Percentiles rank a stretch among this genome's conserved stretches.
Evolutionary conservation across 2,113 vertebrate genomes (phyloP).

Genomic region (Drymodes brunneopygia): DNA sequence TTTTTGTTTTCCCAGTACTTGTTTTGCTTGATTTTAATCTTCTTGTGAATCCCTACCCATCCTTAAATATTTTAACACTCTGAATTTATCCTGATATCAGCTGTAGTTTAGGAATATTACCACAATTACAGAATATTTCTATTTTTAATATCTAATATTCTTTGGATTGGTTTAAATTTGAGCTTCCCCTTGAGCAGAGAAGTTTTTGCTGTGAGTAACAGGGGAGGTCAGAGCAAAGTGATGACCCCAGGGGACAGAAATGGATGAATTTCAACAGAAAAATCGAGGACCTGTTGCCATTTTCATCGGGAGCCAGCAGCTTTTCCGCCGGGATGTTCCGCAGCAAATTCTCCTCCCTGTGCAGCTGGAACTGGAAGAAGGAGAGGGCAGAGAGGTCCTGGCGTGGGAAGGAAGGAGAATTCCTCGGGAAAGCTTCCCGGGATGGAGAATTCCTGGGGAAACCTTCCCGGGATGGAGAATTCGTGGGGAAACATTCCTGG

Average conservation of each 20-base stretch:
- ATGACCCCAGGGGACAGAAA: not conserved
- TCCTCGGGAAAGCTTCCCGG: not conserved
- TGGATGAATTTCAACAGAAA: not conserved
- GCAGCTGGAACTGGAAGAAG: slow-evolving; percentile 81
- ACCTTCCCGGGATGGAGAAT: not conserved
- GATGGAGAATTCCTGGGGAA: not conserved
- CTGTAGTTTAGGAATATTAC: not conserved
- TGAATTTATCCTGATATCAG: not conserved
- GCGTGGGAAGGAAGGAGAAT: not conserved
- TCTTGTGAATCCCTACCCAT: not conserved
- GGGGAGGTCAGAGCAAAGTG: not conserved
- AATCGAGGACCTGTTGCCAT: slow-evolving; percentile 70
- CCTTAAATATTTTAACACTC: not conserved
- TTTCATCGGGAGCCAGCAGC: slow-evolving; percentile 64
- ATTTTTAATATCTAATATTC: not conserved
- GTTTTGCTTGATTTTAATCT: not conserved
- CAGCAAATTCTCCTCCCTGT: slow-evolving; percentile 70
- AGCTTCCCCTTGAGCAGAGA: not conserved
- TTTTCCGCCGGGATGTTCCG: slow-evolving; percentile 47
- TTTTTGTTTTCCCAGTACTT: not conserved
- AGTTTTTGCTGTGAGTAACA: not conserved
- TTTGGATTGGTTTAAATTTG: not conserved
- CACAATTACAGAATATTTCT: not conserved
- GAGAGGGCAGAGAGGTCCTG: slow-evolving; percentile 44
- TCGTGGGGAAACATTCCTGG: not conserved